Percentiles rank a stretch among this genome's conserved stretches.
Evolutionary conservation across 2,113 vertebrate genomes (phyloP).

Genomic region (Leucopsar rothschildi): DNA sequence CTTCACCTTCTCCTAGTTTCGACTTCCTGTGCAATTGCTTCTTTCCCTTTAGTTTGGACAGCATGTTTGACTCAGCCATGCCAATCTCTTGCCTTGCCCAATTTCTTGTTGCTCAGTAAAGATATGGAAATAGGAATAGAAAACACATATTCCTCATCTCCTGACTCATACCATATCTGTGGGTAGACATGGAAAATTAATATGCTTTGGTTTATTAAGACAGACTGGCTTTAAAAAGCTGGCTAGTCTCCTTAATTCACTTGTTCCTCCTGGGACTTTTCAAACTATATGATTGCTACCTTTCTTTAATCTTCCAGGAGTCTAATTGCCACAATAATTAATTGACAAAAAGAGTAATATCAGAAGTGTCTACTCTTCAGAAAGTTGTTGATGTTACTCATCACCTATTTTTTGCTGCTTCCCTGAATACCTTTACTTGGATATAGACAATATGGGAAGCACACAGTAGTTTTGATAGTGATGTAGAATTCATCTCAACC

Average conservation of each 20-base stretch:
- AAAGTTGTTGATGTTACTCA: neutral
- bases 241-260: neutral
- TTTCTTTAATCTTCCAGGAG: neutral
- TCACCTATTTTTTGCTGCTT: neutral
- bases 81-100: neutral
- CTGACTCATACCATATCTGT: neutral
- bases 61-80: too few species aligned
- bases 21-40: too few species aligned
- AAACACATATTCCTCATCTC: neutral
- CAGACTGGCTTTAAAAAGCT: neutral
- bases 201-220: neutral
- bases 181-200: neutral
- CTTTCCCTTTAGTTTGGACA: too few species aligned
- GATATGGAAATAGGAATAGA: neutral
- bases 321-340: neutral
- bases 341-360: neutral
- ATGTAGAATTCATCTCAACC: neutral
- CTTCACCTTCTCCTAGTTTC: too few species aligned
- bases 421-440: neutral
- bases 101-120: neutral
- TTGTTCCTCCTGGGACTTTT: neutral
- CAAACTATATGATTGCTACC: neutral
- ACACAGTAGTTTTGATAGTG: neutral
- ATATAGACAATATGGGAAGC: neutral
- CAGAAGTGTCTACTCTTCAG: neutral